These are phyloP conservation scores for honey bee (Apis mellifera) DNA, from an alignment of 1,140 invertebrate genomes.

Conservation along the genomic window Amel_HAv3.1 CM009937.2:8510501-8511000, in stretches of 20 bases:
- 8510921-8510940: too few species aligned
- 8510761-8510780: background rate
- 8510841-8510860: background rate
- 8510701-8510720: background rate
- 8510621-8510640: background rate
- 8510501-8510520: too few species aligned
- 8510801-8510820: background rate
- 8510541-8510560: too few species aligned
- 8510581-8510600: too few species aligned
- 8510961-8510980: too few species aligned
- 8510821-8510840: background rate
- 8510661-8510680: background rate
- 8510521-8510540: too few species aligned
- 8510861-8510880: constrained; percentile 10
- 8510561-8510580: too few species aligned
- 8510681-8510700: background rate
- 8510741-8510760: constrained; percentile 3
- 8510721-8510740: constrained; percentile 19
- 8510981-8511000: too few species aligned
- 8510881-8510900: too few species aligned
- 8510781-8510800: background rate
- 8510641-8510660: too few species aligned
- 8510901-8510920: too few species aligned
- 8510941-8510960: too few species aligned
- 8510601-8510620: background rate